A percentile compares a stretch with the other conserved stretches of the same genome.
Evolutionary conservation across 2,113 vertebrate genomes (phyloP).

Genomic region (Ptyas mucosa): DNA sequence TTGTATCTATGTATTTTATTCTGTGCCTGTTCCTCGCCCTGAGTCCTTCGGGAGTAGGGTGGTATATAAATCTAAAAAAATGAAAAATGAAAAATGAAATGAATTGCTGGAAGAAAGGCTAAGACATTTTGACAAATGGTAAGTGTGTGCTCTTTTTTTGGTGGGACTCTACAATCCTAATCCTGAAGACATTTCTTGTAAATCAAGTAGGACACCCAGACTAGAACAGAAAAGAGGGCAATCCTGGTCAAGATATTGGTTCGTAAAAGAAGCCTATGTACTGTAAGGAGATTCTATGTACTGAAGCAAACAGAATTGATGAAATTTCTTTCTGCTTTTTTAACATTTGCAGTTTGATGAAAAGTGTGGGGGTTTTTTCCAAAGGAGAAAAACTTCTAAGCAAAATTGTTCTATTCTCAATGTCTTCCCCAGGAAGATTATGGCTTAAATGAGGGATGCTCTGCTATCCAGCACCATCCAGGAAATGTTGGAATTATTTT

Average conservation of each 20-base stretch:
- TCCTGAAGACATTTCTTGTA: not conserved
- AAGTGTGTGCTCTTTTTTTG: not conserved
- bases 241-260: not conserved
- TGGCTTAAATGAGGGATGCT: not conserved
- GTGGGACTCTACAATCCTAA: not conserved
- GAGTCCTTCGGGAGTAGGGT: no score
- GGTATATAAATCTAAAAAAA: no score
- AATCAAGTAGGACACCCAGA: not conserved
- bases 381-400: not conserved
- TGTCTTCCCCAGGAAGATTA: not conserved
- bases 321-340: not conserved
- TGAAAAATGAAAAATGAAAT: no score
- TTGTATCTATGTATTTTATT: no score
- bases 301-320: not conserved
- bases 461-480: not conserved
- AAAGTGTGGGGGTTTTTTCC: not conserved
- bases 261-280: not conserved
- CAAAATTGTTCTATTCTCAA: not conserved
- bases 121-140: not conserved
- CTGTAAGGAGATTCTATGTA: not conserved
- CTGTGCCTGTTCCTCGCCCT: no score
- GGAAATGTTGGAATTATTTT: not conserved
- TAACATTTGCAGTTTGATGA: not conserved
- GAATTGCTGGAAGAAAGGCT: not conserved
- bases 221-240: not conserved